A percentile compares a stretch with the other conserved stretches of the same genome.
phyloP scores from a whole-genome alignment of 1,140 invertebrate species.

The Drosophila ambigua region DNA sequence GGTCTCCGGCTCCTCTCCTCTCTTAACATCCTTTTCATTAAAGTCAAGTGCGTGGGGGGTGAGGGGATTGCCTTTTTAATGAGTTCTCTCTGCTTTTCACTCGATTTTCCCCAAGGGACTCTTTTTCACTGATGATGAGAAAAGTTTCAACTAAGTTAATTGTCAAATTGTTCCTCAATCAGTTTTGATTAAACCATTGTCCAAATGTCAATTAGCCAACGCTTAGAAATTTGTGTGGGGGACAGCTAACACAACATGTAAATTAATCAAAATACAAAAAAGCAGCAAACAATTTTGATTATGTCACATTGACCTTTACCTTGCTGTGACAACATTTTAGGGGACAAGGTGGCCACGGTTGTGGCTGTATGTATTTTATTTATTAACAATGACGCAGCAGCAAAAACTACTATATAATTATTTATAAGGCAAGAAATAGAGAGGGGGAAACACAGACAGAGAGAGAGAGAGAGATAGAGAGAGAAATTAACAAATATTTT shows the following conservation, averaged over 20 bases:
- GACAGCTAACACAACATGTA: conserved; percentile 5
- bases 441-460: not conserved
- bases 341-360: conserved; percentile 18
- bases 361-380: conserved; percentile 25
- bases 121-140: not conserved
- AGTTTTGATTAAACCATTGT: conserved; percentile 8
- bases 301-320: conserved; percentile 43
- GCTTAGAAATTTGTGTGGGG: not conserved
- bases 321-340: conserved; percentile 24
- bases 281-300: conserved; percentile 10
- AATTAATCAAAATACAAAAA: not conserved
- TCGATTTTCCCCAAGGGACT: too few relatives aligned
- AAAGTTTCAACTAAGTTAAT: conserved; percentile 5
- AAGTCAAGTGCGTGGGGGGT: conserved; percentile 3
- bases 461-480: not conserved
- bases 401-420: not conserved
- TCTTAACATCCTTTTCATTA: conserved; percentile 14
- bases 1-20: not conserved
- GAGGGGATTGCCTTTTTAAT: conserved; percentile 1
- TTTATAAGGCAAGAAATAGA: conserved; percentile 3
- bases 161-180: conserved; percentile 7
- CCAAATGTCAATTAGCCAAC: conserved; percentile 2
- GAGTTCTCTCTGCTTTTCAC: not conserved
- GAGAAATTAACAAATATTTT: conserved; percentile 50
- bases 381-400: conserved; percentile 68